Conservation (phyloP, 2,888 invertebrate species). For the Eristalis arbustorum region DNA sequence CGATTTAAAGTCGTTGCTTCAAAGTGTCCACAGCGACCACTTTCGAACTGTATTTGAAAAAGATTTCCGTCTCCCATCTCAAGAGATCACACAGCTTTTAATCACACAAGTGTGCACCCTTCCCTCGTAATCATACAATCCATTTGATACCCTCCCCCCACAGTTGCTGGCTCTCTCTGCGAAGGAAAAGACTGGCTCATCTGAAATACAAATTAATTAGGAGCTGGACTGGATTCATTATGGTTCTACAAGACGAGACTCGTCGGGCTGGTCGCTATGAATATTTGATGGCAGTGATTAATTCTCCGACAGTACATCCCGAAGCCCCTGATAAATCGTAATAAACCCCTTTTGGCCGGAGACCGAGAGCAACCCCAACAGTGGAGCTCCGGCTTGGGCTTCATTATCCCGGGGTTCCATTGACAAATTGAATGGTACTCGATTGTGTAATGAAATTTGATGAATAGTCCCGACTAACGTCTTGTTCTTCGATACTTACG, state of each 20-base stretch:
- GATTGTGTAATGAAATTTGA: slow-evolving; percentile 45
- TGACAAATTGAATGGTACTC: slow-evolving; percentile 46
- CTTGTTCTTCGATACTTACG: background rate
- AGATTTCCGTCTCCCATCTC: no score
- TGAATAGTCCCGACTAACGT: slow-evolving; percentile 14
- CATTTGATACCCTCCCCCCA: background rate
- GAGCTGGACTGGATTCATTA: background rate
- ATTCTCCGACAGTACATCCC: slow-evolving; percentile 28
- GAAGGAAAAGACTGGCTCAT: slow-evolving; percentile 21
- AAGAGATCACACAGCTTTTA: no score
- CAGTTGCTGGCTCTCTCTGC: background rate
- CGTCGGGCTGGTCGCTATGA: slow-evolving; percentile 23
- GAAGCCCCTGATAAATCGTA: slow-evolving; percentile 30
- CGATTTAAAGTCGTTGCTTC: no score
- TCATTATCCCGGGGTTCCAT: slow-evolving; percentile 23
- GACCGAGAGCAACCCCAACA: background rate
- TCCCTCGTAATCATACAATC: background rate
- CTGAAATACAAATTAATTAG: slow-evolving; percentile 29
- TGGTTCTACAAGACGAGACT: slow-evolving; percentile 2
- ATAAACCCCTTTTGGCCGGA: slow-evolving; percentile 14
- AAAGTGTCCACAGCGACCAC: no score
- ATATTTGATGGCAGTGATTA: slow-evolving; percentile 52
- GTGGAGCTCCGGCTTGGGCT: background rate
- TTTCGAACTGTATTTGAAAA: no score
- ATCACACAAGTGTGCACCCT: no score